Percentiles rank a stretch among this genome's conserved stretches.
phyloP scores from a whole-genome alignment of 2,888 invertebrate genomes.

The Caenorhabditis panamensis region DNA sequence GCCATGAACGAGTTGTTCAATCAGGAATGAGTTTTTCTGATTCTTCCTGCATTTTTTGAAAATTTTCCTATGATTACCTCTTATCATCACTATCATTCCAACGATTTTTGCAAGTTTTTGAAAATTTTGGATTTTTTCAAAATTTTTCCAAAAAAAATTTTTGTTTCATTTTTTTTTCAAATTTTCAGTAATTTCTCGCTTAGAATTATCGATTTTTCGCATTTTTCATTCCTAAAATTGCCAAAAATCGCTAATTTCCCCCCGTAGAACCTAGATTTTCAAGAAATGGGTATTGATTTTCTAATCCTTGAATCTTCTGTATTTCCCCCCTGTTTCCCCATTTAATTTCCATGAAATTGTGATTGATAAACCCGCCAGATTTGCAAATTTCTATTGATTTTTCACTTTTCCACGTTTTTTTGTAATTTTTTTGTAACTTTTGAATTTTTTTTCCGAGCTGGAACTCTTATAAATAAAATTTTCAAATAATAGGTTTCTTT shows the following conservation, averaged over 20 bases:
- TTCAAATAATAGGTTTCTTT: background rate
- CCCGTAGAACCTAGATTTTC: background rate
- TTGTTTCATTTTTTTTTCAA: background rate
- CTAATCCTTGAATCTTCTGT: background rate
- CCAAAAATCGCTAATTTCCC: no score
- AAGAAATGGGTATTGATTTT: background rate
- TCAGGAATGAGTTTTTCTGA: slow-evolving; percentile 29
- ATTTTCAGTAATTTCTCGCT: slow-evolving; percentile 16
- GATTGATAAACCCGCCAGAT: background rate
- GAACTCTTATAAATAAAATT: background rate
- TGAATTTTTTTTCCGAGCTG: background rate
- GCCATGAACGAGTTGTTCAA: slow-evolving; percentile 69
- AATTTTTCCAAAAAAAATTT: background rate
- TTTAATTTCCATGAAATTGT: slow-evolving; percentile 41
- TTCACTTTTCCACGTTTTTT: background rate
- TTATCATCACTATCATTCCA: no score
- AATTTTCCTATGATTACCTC: no score
- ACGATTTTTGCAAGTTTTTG: no score
- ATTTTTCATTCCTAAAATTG: no score
- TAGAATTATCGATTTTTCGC: no score
- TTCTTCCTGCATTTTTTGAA: background rate
- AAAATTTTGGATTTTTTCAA: background rate
- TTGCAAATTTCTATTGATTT: slow-evolving; percentile 1
- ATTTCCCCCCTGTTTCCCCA: background rate
- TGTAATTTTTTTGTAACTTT: background rate